Evolutionary conservation across 2,113 vertebrate species (phyloP).

Genomic region (Formicarius rufipectus): DNA sequence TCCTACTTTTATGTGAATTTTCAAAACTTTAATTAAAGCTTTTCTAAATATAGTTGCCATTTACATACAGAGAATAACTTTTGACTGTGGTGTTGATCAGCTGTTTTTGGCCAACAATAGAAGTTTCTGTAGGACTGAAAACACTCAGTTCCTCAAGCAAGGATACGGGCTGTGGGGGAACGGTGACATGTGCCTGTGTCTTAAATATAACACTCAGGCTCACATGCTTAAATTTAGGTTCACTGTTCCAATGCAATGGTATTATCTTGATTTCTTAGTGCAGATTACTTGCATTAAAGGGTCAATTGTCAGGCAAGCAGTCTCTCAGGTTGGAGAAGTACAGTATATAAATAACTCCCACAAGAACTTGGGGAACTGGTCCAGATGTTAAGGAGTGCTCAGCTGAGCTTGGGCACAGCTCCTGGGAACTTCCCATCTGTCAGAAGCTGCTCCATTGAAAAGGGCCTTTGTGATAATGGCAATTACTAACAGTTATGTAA

Average conservation of each 20-base stretch:
- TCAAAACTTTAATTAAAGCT: not conserved
- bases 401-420: not conserved
- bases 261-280: not conserved
- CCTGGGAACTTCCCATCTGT: not conserved
- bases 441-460: not conserved
- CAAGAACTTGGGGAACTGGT: not conserved
- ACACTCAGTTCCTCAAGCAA: not conserved
- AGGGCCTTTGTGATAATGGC: not conserved
- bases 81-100: not conserved
- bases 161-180: not conserved
- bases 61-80: not conserved
- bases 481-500: not conserved
- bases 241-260: not conserved
- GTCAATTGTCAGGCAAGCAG: not conserved
- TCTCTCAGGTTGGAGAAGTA: not conserved
- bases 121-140: not conserved
- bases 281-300: not conserved
- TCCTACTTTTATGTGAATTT: not conserved
- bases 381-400: not conserved
- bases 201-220: not conserved
- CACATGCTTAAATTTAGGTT: not conserved
- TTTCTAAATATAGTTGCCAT: not conserved
- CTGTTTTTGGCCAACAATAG: not conserved
- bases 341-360: not conserved
- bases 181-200: not conserved